Evolutionary conservation across 1,140 invertebrate species (phyloP).

Genomic region (Hesperophylax magnus): DNA sequence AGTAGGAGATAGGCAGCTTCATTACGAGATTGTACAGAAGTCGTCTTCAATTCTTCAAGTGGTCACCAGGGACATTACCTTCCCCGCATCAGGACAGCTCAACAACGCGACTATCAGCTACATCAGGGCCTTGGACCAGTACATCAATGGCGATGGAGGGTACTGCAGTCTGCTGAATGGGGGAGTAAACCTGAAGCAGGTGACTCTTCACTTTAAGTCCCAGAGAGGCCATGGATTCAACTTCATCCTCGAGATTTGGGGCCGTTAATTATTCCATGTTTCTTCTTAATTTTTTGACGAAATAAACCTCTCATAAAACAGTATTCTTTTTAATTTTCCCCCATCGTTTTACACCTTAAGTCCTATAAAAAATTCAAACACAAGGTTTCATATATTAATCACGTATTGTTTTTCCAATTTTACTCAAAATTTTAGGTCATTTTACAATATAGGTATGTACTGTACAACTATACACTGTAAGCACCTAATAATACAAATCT

Average conservation of each 20-base stretch:
- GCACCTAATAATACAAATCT: too few relatives aligned
- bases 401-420: too few relatives aligned
- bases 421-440: too few relatives aligned
- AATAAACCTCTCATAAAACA: too few relatives aligned
- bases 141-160: slow-evolving; percentile 69
- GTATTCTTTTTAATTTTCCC: too few relatives aligned
- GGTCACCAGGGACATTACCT: slow-evolving; percentile 59
- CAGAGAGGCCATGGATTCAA: slow-evolving; percentile 69
- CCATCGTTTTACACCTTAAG: too few relatives aligned
- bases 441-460: too few relatives aligned
- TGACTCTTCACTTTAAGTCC: slow-evolving; percentile 70
- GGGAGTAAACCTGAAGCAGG: slow-evolving; percentile 63
- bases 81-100: slow-evolving; percentile 50
- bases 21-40: slow-evolving; percentile 60
- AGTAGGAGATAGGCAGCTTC: slow-evolving; percentile 58
- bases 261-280: slow-evolving; percentile 48
- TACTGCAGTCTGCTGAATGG: slow-evolving; percentile 62
- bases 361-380: too few relatives aligned
- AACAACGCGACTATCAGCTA: slow-evolving; percentile 63
- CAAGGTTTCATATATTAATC: too few relatives aligned
- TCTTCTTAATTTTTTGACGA: too few relatives aligned
- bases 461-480: too few relatives aligned
- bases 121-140: slow-evolving; percentile 66
- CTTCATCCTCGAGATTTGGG: slow-evolving; percentile 68
- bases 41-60: slow-evolving; percentile 63